Evolutionary conservation across 1,140 invertebrate genomes (phyloP), one percentile per base, ranked within the genome.

Genomic region (Caenorhabditis inopinata): DNA sequence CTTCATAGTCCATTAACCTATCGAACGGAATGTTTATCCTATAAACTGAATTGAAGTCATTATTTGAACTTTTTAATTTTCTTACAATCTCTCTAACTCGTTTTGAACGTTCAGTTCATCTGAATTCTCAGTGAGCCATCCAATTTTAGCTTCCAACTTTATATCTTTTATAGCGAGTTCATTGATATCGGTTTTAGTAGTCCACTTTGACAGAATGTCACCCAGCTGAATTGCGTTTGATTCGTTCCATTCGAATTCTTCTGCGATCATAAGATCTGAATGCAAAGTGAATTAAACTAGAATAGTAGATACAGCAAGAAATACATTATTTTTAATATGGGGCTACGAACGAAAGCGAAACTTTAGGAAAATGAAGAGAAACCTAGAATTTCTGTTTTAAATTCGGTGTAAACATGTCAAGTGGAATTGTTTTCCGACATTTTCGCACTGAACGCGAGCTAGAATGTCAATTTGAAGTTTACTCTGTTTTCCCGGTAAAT

Each of bases 221-320:
- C 32, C 35, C 21, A 68, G 16, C 9, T 11, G 7, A 32, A 21
- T 11, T 21, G 38, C 7, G 18, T 68, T 68, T 38, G 58, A 68
- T 38, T 68, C 58, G 32, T 68, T 68, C 58, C 58, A 68, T 68
- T 68, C 58, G 32, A 68, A 68, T 9, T 68, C 58, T 11, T 32
- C 58, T 12, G 35, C 58, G 32, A n/a, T 35, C 58, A 68, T 68
- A 68, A 21, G 32, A 42, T 38, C 58, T 38, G 32, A 18, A 42
- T 32, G 4, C n/a, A 0, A 29, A 58, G 12, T n/a, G 35, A 1
- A 32, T 58, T 1, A 2, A 29, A 32, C 14, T 18, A 47, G 46
- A 47, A 47, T n/a, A 16, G 18, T n/a, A 47, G 16, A n/a, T n/a
- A n/a, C n/a, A n/a, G n/a, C n/a, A n/a, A n/a, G n/a, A n/a, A n/a